A percentile compares a stretch with the other conserved stretches of the same genome.
Conservation (phyloP, 2,888 invertebrate genomes). For the Papilio elwesi region DNA sequence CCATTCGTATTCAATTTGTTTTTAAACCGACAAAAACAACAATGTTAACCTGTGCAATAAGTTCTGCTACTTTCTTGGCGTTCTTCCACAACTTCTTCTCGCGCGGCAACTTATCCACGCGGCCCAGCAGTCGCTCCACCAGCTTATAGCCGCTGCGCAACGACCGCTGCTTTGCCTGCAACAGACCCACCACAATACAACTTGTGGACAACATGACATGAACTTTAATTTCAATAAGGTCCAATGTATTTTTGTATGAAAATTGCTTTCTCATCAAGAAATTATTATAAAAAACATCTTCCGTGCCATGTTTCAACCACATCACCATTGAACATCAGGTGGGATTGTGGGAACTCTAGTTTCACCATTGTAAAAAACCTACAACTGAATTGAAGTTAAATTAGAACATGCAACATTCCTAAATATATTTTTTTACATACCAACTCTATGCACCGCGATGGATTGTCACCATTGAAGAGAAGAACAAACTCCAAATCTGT, state of each 20-base stretch:
- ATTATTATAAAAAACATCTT: too few relatives aligned
- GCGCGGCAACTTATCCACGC: slow-evolving; percentile 65
- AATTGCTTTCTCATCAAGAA: too few relatives aligned
- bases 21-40: background rate
- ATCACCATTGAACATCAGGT: too few relatives aligned
- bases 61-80: slow-evolving; percentile 73
- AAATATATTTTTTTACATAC: slow-evolving; percentile 58
- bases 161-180: slow-evolving; percentile 72
- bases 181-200: slow-evolving; percentile 11
- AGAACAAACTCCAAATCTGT: slow-evolving; percentile 74
- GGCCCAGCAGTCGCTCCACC: slow-evolving; percentile 68
- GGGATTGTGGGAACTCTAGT: too few relatives aligned
- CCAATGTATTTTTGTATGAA: too few relatives aligned
- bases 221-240: too few relatives aligned
- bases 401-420: slow-evolving; percentile 40
- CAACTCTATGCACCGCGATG: slow-evolving; percentile 69
- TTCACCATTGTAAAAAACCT: too few relatives aligned
- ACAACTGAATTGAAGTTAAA: too few relatives aligned
- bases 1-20: too few relatives aligned
- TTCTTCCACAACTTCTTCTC: slow-evolving; percentile 80
- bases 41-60: slow-evolving; percentile 70
- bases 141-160: slow-evolving; percentile 63
- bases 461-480: slow-evolving; percentile 65
- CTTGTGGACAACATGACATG: too few relatives aligned
- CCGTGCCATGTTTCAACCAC: too few relatives aligned